Base-by-base conservation (phyloP, 2,797 vertebrate genomes). In the Fistularia commersonii region DNA sequence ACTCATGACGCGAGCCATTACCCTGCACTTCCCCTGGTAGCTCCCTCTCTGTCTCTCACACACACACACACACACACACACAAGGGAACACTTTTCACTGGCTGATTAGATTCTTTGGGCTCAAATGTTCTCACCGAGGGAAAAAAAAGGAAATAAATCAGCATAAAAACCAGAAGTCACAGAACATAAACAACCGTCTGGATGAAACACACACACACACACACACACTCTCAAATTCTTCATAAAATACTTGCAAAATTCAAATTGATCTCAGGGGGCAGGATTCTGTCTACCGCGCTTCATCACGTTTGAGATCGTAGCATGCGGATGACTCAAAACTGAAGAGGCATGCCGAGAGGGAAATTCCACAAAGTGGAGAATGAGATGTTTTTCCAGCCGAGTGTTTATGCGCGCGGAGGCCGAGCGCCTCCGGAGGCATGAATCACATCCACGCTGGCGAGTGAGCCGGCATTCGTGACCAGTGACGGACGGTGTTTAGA, bases 141-240 rank as follows among this genome's bases (percentile, higher is more conserved):
- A 41, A 49, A 23, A 42, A 13, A 8, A 33, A 48, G 35, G 13
- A 38, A 11, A 50, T 32, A 60, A 55, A 65, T 68, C 38, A 53
- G 14, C 54, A 39, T 31, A 34, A 32, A 23, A 61, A 69, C 36
- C 57, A 56, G 33, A 54, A 39, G 64, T 48, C 7, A 48, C 7
- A 42, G 14, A 57, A 31, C 35, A 34, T 39, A 39, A 48, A 33
- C 12, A 55, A 33, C 36, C 59, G 13, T 51, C 49, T 59, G 41
- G n/a, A 32, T 48, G 45, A 56, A 48, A 40, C 9, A 50, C 31
- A 10, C 23, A 6, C 13, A 36, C 6, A 36, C 35, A 36, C 35
- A 36, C 35, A 36, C 6, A 36, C 35, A 6, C 35, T 3, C 35
- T 8, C 35, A 2, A 7, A 36, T 10, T 2, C 35, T 1, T 23